phyloP scores from a whole-genome alignment of 2,888 invertebrate species.

The Monochamus alternatus region DNA sequence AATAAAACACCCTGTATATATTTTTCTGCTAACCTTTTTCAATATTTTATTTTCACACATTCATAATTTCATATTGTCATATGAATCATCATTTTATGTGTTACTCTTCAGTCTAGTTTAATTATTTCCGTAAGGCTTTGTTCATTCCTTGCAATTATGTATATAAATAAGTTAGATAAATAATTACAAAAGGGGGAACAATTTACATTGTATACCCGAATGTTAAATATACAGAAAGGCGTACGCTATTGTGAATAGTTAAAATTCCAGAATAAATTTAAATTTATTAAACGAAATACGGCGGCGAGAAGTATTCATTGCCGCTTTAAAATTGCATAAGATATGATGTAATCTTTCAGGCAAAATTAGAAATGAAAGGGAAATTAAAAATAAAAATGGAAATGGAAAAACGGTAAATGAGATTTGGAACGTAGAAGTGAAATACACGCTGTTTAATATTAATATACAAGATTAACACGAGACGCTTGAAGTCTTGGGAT shows the following conservation, averaged over 20 bases:
- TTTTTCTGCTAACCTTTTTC: too few relatives aligned
- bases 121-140: too few relatives aligned
- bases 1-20: too few relatives aligned
- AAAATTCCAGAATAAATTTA: conserved; percentile 2
- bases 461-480: conserved; percentile 1
- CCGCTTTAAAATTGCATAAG: conserved; percentile 12
- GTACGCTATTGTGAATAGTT: not conserved
- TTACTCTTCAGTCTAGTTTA: too few relatives aligned
- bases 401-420: conserved; percentile 31
- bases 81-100: too few relatives aligned
- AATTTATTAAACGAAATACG: conserved; percentile 6
- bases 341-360: conserved; percentile 23
- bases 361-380: conserved; percentile 34
- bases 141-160: too few relatives aligned
- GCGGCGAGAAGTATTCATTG: not conserved
- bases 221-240: too few relatives aligned
- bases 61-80: too few relatives aligned
- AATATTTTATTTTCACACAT: too few relatives aligned
- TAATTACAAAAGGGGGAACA: too few relatives aligned
- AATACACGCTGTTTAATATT: conserved; percentile 14
- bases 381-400: conserved; percentile 31
- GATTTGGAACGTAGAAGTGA: conserved; percentile 4
- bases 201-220: too few relatives aligned
- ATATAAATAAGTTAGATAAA: too few relatives aligned
- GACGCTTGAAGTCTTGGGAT: not conserved